Conservation (phyloP, 2,888 invertebrate species). For the Troilus luridus region DNA sequence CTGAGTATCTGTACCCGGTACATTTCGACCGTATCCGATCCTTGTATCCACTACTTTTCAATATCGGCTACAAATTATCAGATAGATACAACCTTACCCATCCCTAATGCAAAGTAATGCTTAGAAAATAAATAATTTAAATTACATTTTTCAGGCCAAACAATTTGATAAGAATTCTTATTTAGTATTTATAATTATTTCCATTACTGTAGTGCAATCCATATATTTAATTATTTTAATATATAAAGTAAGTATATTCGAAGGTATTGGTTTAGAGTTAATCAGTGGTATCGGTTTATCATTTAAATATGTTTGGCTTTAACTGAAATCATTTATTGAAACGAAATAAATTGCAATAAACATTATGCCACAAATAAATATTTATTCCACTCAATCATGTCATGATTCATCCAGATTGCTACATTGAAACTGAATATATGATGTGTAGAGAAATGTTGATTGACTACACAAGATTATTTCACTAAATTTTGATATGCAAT, state of each 20-base stretch:
- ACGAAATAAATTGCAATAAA: background rate
- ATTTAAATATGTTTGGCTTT: too few species aligned
- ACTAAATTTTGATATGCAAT: slow-evolving; percentile 4
- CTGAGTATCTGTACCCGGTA: too few species aligned
- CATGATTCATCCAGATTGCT: background rate
- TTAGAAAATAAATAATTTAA: slow-evolving; percentile 24
- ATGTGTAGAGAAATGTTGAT: background rate
- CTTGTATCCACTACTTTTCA: too few species aligned
- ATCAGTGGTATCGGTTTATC: background rate
- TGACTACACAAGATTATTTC: background rate
- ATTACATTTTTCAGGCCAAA: background rate
- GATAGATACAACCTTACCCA: too few species aligned
- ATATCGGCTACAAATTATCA: too few species aligned
- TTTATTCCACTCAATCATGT: background rate
- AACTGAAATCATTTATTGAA: background rate
- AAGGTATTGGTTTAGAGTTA: background rate
- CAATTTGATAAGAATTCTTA: background rate
- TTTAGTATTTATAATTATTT: background rate
- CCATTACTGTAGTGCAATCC: background rate
- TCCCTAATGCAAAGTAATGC: background rate
- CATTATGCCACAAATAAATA: background rate
- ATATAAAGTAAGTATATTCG: background rate
- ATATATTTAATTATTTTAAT: background rate
- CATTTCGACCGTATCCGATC: too few species aligned
- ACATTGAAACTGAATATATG: background rate